Conservation (phyloP, 2,888 invertebrate genomes). For the Spodoptera littoralis region DNA sequence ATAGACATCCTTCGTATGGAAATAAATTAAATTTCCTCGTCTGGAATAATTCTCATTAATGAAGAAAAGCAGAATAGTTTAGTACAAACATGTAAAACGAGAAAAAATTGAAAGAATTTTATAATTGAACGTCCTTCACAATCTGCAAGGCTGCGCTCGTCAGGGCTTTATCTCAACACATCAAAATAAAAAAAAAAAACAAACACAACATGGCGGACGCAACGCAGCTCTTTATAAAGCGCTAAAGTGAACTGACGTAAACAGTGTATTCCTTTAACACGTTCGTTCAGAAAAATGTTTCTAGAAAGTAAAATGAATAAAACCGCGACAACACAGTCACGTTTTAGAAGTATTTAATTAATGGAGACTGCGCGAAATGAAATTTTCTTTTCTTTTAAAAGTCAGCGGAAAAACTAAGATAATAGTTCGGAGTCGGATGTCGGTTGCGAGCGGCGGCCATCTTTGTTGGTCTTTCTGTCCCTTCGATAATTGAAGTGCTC, state of each 20-base stretch:
- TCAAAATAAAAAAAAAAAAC: constrained; percentile 27
- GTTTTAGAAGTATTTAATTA: constrained; percentile 73
- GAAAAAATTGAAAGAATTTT: constrained; percentile 22
- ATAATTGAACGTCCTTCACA: constrained; percentile 27
- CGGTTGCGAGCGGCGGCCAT: constrained; percentile 40
- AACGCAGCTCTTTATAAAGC: constrained; percentile 38
- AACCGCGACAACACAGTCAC: constrained; percentile 60
- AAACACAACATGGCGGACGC: constrained; percentile 30
- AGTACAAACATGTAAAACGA: constrained; percentile 1
- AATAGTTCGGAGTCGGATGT: constrained; percentile 65
- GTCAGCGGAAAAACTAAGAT: constrained; percentile 60
- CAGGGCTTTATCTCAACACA: constrained; percentile 28
- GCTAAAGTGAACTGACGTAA: constrained; percentile 46
- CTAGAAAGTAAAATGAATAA: constrained; percentile 55
- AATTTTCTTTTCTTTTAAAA: constrained; percentile 67
- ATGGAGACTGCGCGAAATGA: constrained; percentile 67
- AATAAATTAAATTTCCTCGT: background rate
- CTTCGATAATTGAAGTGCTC: constrained; percentile 67
- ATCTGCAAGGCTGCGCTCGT: constrained; percentile 27
- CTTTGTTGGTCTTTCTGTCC: constrained; percentile 25
- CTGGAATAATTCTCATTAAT: no score
- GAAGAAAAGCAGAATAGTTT: background rate
- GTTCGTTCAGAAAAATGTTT: constrained; percentile 49
- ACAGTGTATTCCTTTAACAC: constrained; percentile 36
- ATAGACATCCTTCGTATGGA: background rate